phyloP scores from a whole-genome alignment of 2,888 invertebrate species.

The Malacosoma neustria region DNA sequence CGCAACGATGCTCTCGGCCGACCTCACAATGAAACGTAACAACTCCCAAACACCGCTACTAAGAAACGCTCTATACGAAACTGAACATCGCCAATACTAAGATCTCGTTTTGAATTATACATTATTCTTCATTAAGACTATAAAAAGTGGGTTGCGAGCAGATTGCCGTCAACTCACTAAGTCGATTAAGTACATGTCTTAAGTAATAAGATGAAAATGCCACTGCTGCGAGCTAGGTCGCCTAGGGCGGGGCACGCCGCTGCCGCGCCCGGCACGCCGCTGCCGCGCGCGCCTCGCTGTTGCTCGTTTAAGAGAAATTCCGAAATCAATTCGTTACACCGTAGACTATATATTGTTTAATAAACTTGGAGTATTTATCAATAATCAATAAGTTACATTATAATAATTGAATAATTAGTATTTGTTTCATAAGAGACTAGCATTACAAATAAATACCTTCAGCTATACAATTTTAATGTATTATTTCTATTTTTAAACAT shows the following conservation, averaged over 20 bases:
- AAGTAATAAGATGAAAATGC: constrained; percentile 68
- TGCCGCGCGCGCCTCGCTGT: constrained; percentile 31
- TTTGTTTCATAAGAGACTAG: constrained; percentile 75
- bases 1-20: constrained; percentile 21
- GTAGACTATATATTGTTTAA: constrained; percentile 71
- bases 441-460: constrained; percentile 75
- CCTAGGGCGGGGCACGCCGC: constrained; percentile 41
- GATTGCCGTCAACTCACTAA: constrained; percentile 48
- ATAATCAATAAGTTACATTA: constrained; percentile 75
- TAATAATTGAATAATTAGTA: constrained; percentile 75
- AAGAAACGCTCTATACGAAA: constrained; percentile 73
- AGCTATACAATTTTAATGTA: constrained; percentile 73
- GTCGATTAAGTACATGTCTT: constrained; percentile 67
- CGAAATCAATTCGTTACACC: constrained; percentile 71
- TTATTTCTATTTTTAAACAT: constrained; percentile 69
- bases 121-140: constrained; percentile 36
- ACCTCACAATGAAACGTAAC: constrained; percentile 65
- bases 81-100: constrained; percentile 70
- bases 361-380: constrained; percentile 74
- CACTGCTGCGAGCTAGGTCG: constrained; percentile 69
- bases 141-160: constrained; percentile 60
- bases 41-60: constrained; percentile 69
- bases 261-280: constrained; percentile 5
- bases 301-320: constrained; percentile 65
- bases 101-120: constrained; percentile 58